These are phyloP conservation scores for Colletes latitarsis DNA, from an alignment of 1,140 invertebrate genomes.

Conservation along the genomic window DNA sequence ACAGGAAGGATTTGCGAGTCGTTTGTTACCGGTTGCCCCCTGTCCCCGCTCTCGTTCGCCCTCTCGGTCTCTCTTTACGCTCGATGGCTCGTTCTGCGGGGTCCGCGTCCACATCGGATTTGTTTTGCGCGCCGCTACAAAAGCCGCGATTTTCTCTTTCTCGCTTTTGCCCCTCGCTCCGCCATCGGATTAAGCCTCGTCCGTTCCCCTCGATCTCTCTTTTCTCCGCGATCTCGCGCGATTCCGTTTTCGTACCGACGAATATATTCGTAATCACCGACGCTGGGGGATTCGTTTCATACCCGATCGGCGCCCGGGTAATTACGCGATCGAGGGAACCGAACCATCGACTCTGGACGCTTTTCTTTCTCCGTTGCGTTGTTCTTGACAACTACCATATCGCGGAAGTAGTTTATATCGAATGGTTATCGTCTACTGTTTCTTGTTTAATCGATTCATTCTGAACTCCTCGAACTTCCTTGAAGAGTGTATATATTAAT, in stretches of 20 bases:
- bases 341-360: too few relatives aligned
- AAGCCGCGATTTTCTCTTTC: conserved; percentile 28
- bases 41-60: conserved; percentile 37
- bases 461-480: too few relatives aligned
- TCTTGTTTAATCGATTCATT: too few relatives aligned
- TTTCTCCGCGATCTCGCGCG: conserved; percentile 3
- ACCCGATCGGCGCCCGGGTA: not conserved
- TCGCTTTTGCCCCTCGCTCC: not conserved
- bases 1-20: conserved; percentile 81
- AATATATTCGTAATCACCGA: conserved; percentile 8
- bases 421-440: too few relatives aligned
- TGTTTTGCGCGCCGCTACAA: conserved; percentile 42
- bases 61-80: conserved; percentile 12
- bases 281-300: not conserved
- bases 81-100: conserved; percentile 9
- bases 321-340: not conserved
- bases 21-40: conserved; percentile 75
- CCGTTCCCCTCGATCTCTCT: conserved; percentile 36
- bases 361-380: too few relatives aligned
- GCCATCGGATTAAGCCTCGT: not conserved
- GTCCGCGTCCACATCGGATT: conserved; percentile 30
- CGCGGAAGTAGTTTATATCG: too few relatives aligned
- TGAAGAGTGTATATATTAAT: too few relatives aligned
- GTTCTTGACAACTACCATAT: too few relatives aligned
- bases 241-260: conserved; percentile 6